Evolutionary conservation across 2,888 invertebrate species (phyloP), one percentile per base, ranked within the genome.

Genomic region (Erpobdella octoculata): DNA sequence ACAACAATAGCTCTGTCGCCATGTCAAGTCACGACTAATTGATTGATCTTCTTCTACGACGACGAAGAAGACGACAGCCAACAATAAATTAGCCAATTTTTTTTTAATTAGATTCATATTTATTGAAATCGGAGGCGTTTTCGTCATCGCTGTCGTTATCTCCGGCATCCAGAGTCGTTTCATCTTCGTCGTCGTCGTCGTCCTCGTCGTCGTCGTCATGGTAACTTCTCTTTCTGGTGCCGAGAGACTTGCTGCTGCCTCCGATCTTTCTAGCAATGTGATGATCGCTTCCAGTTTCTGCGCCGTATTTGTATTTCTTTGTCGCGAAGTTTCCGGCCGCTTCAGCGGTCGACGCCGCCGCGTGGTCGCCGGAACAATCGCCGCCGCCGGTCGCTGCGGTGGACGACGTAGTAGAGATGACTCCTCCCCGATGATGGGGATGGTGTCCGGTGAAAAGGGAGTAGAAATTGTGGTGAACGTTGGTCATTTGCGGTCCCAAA

Each of bases 91-190:
- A 41, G n/a, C n/a, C 46, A 41, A 41, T 41, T 31, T 62, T 62
- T 31, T n/a, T n/a, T 62, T 35, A 35, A n/a, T 53, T 53, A 6
- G 62, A 33, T 6, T 62, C 35, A 15, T 62, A 62, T 33, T 62
- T 62, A 41, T 41, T 41, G 1, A 28, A n/a, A 12, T 31, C 62
- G 9, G 62, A 31, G n/a, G 62, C 33, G n/a, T 62, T 35, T 8
- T 62, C 62, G 28, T 28, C 62, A 35, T 62, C 62, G 62, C 35
- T 35, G 62, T 62, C 62, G 62, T 62, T 35, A 33, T 61, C 61
- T 3, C n/a, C 46, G 46, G n/a, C 46, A 15, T 15, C n/a, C n/a
- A 41, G 12, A 15, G 12, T n/a, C 12, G 31, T 62, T n/a, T n/a
- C 28, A 35, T n/a, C 62, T 28, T 35, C 33, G 31, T n/a, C 31